Percentiles rank a stretch among this genome's conserved stretches.
phyloP scores from a whole-genome alignment of 1,140 invertebrate genomes.

The Mizuhopecten yessoensis region DNA sequence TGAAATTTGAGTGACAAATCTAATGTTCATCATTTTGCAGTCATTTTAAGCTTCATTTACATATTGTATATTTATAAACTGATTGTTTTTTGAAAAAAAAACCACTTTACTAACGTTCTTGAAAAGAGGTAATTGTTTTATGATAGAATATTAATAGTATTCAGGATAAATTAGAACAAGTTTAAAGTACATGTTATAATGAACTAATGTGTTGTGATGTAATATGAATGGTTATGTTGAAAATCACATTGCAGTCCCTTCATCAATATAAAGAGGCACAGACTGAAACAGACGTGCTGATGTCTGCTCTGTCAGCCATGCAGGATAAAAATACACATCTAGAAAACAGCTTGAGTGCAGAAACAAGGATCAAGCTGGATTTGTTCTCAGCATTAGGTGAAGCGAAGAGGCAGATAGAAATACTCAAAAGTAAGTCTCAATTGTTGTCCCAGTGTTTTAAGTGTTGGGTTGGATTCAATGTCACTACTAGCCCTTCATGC shows the following conservation, averaged over 20 bases:
- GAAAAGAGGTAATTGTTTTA: too few relatives aligned
- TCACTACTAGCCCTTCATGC: too few relatives aligned
- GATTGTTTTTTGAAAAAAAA: too few relatives aligned
- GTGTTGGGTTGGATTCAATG: not conserved
- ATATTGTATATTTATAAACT: too few relatives aligned
- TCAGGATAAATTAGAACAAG: too few relatives aligned
- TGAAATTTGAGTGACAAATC: not conserved
- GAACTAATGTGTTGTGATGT: not conserved
- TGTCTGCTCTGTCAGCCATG: constrained; percentile 91
- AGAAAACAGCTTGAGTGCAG: constrained; percentile 96
- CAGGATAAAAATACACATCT: constrained; percentile 94
- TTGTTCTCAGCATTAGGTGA: constrained; percentile 97
- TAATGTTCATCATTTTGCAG: not conserved
- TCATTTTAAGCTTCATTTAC: not conserved
- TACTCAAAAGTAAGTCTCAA: constrained; percentile 91
- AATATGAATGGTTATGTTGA: not conserved
- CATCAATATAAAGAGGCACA: constrained; percentile 89
- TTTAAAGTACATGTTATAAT: too few relatives aligned
- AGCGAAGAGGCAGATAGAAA: constrained; percentile 95
- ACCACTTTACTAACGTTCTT: too few relatives aligned
- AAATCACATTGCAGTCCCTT: constrained; percentile 82
- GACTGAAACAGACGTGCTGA: constrained; percentile 91
- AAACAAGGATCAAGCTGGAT: constrained; percentile 97
- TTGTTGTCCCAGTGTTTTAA: not conserved
- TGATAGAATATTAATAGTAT: too few relatives aligned